A percentile compares a stretch with the other conserved stretches of the same genome.
Evolutionary conservation across 2,888 invertebrate genomes (phyloP).

Genomic region (Branchipolynoe longqiensis): DNA sequence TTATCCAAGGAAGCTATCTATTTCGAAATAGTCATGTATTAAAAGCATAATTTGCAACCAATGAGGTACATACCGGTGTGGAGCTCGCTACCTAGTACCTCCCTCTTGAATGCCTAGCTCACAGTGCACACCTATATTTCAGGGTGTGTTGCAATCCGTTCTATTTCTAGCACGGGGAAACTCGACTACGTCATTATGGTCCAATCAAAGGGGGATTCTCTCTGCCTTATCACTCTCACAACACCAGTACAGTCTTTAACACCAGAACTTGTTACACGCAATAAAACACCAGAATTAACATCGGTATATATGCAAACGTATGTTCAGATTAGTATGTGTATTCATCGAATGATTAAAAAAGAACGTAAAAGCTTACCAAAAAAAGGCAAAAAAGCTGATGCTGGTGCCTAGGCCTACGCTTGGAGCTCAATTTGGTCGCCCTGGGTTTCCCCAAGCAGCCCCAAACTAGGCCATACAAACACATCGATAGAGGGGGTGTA

Average conservation of each 20-base stretch:
- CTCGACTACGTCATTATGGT: not conserved
- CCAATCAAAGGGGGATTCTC: slow-evolving; percentile 1
- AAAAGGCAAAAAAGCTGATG: too few species aligned
- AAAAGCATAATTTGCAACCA: not conserved
- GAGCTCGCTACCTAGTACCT: slow-evolving; percentile 4
- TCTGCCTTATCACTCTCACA: not conserved
- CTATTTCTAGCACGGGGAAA: not conserved
- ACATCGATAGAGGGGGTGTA: too few species aligned
- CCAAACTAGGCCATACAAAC: not conserved
- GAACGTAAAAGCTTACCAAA: too few species aligned
- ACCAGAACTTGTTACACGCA: too few species aligned
- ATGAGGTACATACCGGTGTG: not conserved
- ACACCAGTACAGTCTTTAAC: not conserved
- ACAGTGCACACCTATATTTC: not conserved
- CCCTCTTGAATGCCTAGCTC: slow-evolving; percentile 8
- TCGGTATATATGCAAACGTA: too few species aligned
- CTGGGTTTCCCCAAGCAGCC: slow-evolving; percentile 10
- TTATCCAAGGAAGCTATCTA: not conserved
- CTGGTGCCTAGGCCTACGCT: too few species aligned
- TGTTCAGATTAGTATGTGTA: too few species aligned
- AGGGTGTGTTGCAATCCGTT: not conserved
- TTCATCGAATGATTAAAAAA: too few species aligned
- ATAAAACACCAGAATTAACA: too few species aligned
- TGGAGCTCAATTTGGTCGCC: too few species aligned
- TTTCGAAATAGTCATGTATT: not conserved